Conservation (phyloP, 2,797 vertebrate genomes). For the Spinus olivaceus region DNA sequence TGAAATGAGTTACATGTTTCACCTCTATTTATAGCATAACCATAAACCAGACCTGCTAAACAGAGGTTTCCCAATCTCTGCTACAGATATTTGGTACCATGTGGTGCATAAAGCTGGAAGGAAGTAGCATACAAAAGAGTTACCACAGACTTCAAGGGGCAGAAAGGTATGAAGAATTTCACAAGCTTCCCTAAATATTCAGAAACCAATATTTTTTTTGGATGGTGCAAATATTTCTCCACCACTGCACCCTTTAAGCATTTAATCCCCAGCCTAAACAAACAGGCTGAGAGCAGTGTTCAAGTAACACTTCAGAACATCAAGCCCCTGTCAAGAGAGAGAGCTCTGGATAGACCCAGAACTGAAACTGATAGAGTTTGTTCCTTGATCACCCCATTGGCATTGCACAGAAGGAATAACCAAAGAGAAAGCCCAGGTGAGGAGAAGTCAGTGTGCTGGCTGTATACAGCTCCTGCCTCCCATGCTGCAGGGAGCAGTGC, state of each 20-base stretch:
- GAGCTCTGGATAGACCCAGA: not conserved
- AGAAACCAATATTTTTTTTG: not conserved
- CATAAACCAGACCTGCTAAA: conserved; percentile 53
- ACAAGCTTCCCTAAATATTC: not conserved
- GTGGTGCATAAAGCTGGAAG: not conserved
- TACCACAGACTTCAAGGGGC: conserved; percentile 1
- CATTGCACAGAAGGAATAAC: not conserved
- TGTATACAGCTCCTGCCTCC: not conserved
- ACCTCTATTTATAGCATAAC: conserved; percentile 62
- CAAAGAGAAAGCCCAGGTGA: not conserved
- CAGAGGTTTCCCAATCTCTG: conserved; percentile 46
- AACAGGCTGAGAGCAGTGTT: not conserved
- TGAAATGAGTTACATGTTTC: conserved; percentile 54
- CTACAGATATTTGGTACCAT: conserved; percentile 15
- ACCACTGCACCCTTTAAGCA: not conserved
- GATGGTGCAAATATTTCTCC: not conserved
- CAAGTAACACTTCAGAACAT: not conserved
- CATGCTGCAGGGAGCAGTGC: not conserved
- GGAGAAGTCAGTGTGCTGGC: not conserved
- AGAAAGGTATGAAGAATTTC: conserved; percentile 13
- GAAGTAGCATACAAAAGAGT: not conserved
- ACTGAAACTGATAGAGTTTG: not conserved
- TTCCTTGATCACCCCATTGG: not conserved
- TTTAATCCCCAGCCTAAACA: not conserved
- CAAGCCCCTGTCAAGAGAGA: not conserved